These are phyloP conservation scores for Anarsia innoxiella DNA, from an alignment of 2,888 invertebrate species.

Conservation along the genomic window DNA sequence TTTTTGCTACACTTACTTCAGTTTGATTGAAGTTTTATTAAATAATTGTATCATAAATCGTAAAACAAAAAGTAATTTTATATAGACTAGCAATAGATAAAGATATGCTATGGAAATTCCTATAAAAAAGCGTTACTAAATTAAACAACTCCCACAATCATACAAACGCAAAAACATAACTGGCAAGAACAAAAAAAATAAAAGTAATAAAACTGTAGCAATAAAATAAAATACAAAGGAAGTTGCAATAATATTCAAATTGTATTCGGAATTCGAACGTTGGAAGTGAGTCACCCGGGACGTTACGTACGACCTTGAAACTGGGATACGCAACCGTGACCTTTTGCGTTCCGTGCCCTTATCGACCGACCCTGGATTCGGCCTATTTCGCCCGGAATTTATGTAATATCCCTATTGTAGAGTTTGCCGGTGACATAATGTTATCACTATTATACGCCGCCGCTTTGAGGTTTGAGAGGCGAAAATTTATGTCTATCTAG, in stretches of 20 bases:
- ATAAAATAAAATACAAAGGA: slow-evolving; percentile 3
- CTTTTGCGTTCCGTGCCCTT: slow-evolving; percentile 37
- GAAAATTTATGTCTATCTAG: too few relatives aligned
- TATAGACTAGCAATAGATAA: too few relatives aligned
- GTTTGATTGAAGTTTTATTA: too few relatives aligned
- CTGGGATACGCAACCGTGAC: slow-evolving; percentile 22
- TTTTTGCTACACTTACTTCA: too few relatives aligned
- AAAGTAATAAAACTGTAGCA: background rate
- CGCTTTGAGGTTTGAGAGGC: too few relatives aligned
- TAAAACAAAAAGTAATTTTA: too few relatives aligned
- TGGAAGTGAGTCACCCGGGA: slow-evolving; percentile 5
- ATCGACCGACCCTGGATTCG: slow-evolving; percentile 19
- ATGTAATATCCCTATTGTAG: slow-evolving; percentile 3
- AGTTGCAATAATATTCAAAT: slow-evolving; percentile 9
- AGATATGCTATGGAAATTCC: too few relatives aligned
- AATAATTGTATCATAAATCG: too few relatives aligned
- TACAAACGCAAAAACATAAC: background rate
- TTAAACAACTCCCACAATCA: too few relatives aligned
- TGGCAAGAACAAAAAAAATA: background rate
- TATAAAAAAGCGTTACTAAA: too few relatives aligned
- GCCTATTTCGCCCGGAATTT: slow-evolving; percentile 11
- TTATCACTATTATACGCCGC: too few relatives aligned
- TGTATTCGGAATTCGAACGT: background rate
- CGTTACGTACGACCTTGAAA: slow-evolving; percentile 22
- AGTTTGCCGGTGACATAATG: too few relatives aligned